A percentile compares a stretch with the other conserved stretches of the same genome.
Conservation (phyloP, 2,888 invertebrate genomes). For the Exocentrus adspersus region DNA sequence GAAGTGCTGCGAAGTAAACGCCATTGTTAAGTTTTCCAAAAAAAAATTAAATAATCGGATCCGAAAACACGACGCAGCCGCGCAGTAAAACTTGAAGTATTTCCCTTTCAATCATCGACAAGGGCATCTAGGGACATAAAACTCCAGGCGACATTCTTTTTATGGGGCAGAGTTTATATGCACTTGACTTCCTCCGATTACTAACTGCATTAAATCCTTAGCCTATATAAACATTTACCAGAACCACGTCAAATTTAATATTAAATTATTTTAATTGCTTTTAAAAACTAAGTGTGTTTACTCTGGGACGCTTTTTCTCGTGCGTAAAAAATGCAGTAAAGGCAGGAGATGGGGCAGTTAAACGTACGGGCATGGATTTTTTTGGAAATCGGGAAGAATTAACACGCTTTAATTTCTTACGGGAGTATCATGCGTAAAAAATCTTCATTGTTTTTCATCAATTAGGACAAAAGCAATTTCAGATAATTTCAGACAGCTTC, state of each 20-base stretch:
- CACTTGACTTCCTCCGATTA: slow-evolving; percentile 54
- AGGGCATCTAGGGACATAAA: slow-evolving; percentile 47
- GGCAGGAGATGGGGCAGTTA: background rate
- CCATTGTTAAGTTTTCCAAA: slow-evolving; percentile 43
- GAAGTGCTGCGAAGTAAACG: slow-evolving; percentile 25
- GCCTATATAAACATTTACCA: slow-evolving; percentile 43
- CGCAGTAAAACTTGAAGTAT: slow-evolving; percentile 48
- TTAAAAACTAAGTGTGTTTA: slow-evolving; percentile 31
- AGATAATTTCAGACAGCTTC: too few species aligned
- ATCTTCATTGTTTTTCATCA: too few species aligned
- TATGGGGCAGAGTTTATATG: slow-evolving; percentile 51
- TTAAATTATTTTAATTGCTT: slow-evolving; percentile 33
- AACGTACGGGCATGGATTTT: slow-evolving; percentile 8
- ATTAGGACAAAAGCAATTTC: too few species aligned
- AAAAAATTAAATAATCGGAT: slow-evolving; percentile 47
- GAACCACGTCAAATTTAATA: slow-evolving; percentile 33
- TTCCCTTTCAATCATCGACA: slow-evolving; percentile 56
- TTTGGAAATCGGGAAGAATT: slow-evolving; percentile 7
- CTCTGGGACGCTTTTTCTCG: slow-evolving; percentile 15
- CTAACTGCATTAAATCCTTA: slow-evolving; percentile 40
- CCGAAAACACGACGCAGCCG: slow-evolving; percentile 41
- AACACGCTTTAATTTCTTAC: background rate
- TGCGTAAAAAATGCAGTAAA: slow-evolving; percentile 21
- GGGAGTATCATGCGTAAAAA: too few species aligned
- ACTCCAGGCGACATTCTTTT: slow-evolving; percentile 53